These are phyloP conservation scores for Drosophila pachea DNA, from an alignment of 1,140 invertebrate genomes.

Conservation along the genomic window DNA sequence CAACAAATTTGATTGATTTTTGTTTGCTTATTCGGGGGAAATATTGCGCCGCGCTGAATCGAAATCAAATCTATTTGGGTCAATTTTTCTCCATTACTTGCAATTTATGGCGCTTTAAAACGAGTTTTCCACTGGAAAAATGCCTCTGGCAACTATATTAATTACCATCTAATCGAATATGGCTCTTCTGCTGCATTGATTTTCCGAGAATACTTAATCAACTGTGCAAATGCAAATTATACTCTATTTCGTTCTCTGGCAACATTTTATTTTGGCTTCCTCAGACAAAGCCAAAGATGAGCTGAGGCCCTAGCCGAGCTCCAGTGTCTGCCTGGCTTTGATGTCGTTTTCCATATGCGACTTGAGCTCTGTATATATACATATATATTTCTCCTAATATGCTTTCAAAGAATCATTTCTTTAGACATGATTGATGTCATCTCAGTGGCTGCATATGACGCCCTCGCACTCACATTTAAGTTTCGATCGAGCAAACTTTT, in stretches of 20 bases:
- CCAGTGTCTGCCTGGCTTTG: too few relatives aligned
- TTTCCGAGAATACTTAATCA: too few relatives aligned
- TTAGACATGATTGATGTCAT: background rate
- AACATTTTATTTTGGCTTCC: too few relatives aligned
- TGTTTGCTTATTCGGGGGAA: constrained; percentile 55
- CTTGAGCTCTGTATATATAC: background rate
- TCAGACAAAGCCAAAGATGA: too few relatives aligned
- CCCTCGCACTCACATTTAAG: constrained; percentile 13
- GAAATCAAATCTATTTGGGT: constrained; percentile 49
- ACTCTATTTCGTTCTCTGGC: too few relatives aligned
- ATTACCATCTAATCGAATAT: constrained; percentile 11
- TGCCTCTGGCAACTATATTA: background rate
- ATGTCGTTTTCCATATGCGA: too few relatives aligned
- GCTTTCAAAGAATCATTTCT: background rate
- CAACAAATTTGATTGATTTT: constrained; percentile 30
- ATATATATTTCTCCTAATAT: background rate
- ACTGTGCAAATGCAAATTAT: too few relatives aligned
- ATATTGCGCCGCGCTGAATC: constrained; percentile 47
- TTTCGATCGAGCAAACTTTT: constrained; percentile 25
- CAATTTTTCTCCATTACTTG: constrained; percentile 9
- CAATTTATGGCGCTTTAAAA: constrained; percentile 16
- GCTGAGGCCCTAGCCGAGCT: too few relatives aligned
- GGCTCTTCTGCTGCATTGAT: background rate
- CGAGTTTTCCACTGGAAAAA: background rate
- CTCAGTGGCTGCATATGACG: constrained; percentile 6